A percentile compares a stretch with the other conserved stretches of the same genome.
These are phyloP conservation scores for Mylabris sibirica DNA, from an alignment of 2,888 invertebrate species.

Conservation along the genomic window DNA sequence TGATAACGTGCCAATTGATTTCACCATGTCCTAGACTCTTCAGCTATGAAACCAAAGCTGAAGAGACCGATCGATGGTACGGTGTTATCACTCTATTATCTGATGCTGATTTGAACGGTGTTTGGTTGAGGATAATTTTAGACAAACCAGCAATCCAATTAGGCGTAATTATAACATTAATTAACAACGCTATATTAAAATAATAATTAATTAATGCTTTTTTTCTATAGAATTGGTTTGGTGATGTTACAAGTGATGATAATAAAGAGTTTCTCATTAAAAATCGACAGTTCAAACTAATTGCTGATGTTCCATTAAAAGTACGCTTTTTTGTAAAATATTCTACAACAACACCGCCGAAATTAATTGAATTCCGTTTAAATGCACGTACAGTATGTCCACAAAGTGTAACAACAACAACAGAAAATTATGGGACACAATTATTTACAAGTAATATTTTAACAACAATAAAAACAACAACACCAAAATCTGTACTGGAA, in stretches of 20 bases:
- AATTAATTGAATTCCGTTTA: constrained; percentile 52
- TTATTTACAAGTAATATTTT: constrained; percentile 42
- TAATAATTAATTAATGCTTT: too few relatives aligned
- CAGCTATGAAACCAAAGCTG: constrained; percentile 62
- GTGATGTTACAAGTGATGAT: constrained; percentile 67
- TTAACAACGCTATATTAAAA: neutral
- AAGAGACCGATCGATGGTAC: constrained; percentile 68
- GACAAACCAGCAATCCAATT: constrained; percentile 51
- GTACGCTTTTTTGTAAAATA: constrained; percentile 70
- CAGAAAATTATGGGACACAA: constrained; percentile 56
- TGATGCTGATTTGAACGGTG: constrained; percentile 66
- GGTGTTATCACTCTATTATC: constrained; percentile 65
- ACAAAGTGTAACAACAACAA: constrained; percentile 42
- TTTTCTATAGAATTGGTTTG: constrained; percentile 62
- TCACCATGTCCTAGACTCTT: constrained; percentile 70
- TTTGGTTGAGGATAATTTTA: constrained; percentile 68
- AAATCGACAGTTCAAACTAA: constrained; percentile 66
- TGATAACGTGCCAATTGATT: constrained; percentile 22
- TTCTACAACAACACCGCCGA: constrained; percentile 63
- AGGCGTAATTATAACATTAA: constrained; percentile 41
- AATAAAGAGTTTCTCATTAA: constrained; percentile 69
- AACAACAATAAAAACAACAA: constrained; percentile 22
- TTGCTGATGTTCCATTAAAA: constrained; percentile 64
- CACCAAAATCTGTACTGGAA: constrained; percentile 9
- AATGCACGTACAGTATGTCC: constrained; percentile 70